Evolutionary conservation across 2,888 invertebrate genomes (phyloP), one percentile per base, ranked within the genome.

Genomic region (Cryptus armator): DNA sequence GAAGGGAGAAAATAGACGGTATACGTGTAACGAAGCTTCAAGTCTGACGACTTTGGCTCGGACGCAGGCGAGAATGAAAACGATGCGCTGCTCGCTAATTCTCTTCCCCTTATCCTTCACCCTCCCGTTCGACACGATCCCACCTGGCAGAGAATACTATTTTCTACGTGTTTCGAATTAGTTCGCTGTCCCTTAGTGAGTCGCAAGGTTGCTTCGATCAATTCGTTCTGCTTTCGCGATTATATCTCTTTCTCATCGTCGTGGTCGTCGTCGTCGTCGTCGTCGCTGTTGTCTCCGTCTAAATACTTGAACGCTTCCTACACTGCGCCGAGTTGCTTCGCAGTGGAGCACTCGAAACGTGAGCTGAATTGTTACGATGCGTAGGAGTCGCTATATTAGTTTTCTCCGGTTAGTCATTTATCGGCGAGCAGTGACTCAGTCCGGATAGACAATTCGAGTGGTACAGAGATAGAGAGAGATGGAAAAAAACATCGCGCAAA

Each of bases 331-430:
- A 37, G 37, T 16, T 37, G 53, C 14, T 14, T 59, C 43, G 24
- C 9, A 43, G 12, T 37, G 43, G 37, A 7, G 32, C 44, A 37
- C 32, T 19, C 46, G 59, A 48, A n/a, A 67, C 72, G 72, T 56
- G 80, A 66, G 72, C n/a, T 43, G 72, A 80, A 72, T 80, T 53
- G 66, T 66, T 44, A 29, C 53, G 19, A 53, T 7, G 72, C 80
- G 80, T 80, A 72, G 80, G 80, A 72, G 80, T 67, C 44, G 44
- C 51, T 80, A 72, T 72, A 74, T 80, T 80, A 74, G 66, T 74
- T 74, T 74, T 74, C 72, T 32, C 56, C 72, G 80, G 56, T 80
- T 67, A 74, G 72, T 72, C 72, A 67, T 67, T 80, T 74, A 56
- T 80, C 72, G 80, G 56, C 67, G 72, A 74, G 66, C 72, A 74